Percentiles rank a stretch among this genome's conserved stretches.
Evolutionary conservation across 1,140 invertebrate genomes (phyloP).

Genomic region (Dysdera silvatica): DNA sequence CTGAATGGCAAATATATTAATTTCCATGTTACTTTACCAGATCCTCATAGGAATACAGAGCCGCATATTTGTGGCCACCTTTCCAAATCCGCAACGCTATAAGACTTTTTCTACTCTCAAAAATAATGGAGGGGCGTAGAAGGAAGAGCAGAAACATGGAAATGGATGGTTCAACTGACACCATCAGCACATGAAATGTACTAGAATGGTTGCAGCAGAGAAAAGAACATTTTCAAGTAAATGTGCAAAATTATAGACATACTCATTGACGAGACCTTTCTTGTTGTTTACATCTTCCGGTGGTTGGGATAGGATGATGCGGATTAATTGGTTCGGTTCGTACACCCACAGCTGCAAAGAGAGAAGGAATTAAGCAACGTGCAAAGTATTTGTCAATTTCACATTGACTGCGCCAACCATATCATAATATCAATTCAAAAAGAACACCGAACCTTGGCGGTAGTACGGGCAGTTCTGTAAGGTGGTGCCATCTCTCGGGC

Average conservation of each 20-base stretch:
- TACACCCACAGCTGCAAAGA: constrained; percentile 70
- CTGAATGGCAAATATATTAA: too few species aligned
- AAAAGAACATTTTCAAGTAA: too few species aligned
- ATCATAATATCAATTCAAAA: background rate
- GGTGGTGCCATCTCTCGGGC: constrained; percentile 73
- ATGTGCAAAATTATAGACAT: constrained; percentile 56
- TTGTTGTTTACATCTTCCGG: constrained; percentile 60
- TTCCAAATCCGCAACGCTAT: too few species aligned
- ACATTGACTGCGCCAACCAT: background rate
- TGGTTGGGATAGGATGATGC: constrained; percentile 68
- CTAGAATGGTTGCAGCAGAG: too few species aligned
- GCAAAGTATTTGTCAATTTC: background rate
- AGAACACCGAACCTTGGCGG: constrained; percentile 61
- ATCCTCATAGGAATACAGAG: too few species aligned
- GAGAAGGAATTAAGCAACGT: background rate
- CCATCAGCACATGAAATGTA: too few species aligned
- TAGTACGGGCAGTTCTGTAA: constrained; percentile 61
- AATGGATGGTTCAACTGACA: too few species aligned
- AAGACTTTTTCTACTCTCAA: too few species aligned
- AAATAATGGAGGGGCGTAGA: too few species aligned
- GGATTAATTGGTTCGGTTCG: constrained; percentile 65
- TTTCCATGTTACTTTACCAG: too few species aligned
- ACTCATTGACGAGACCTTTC: constrained; percentile 37
- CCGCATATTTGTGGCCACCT: too few species aligned
- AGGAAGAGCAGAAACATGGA: too few species aligned